Evolutionary conservation across 1,140 invertebrate genomes (phyloP).

Genomic region (Coptotermes formosanus): DNA sequence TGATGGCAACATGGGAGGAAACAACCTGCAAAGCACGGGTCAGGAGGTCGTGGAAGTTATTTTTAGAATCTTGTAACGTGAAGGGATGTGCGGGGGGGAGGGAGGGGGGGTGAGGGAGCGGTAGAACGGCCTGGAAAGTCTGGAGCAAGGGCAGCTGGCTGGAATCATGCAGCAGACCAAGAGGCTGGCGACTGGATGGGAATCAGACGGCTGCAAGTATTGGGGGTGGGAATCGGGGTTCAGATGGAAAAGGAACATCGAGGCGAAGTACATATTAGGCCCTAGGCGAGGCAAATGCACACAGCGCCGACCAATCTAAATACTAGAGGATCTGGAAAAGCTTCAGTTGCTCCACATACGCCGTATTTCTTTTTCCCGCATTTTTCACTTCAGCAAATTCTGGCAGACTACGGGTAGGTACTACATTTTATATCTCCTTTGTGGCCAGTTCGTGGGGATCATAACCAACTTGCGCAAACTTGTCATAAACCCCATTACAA

Average conservation of each 20-base stretch:
- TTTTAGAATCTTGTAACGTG: background rate
- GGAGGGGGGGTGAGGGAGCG: background rate
- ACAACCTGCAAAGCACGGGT: background rate
- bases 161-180: background rate
- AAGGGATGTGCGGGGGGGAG: background rate
- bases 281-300: no score
- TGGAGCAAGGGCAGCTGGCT: background rate
- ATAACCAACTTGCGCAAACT: no score
- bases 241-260: background rate
- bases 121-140: background rate
- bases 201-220: background rate
- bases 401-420: no score
- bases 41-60: slow-evolving; percentile 5
- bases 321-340: no score
- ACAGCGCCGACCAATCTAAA: no score
- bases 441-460: no score
- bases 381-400: no score
- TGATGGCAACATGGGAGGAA: background rate
- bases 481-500: no score
- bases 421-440: no score
- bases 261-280: no score
- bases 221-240: background rate
- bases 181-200: background rate
- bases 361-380: no score
- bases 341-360: no score